Evolutionary conservation across 2,797 vertebrate genomes (phyloP), one percentile per base, ranked within the genome.

Genomic region (Rhyacichthys aspro): DNA sequence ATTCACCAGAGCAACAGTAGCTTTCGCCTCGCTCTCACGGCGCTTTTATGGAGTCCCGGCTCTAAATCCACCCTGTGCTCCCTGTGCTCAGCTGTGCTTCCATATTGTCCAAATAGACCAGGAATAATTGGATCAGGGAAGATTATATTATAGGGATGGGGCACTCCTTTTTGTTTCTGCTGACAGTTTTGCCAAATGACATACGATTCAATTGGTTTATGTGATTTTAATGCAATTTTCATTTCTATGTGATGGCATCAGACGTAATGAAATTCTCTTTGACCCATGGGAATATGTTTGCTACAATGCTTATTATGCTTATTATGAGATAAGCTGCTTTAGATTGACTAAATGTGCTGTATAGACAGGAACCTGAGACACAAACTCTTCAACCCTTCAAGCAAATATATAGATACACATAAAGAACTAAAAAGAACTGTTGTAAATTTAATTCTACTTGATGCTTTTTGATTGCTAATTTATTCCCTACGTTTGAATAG

Each of bases 51-150:
- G 73, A 70, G 60, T 55, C 71, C 47, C 57, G 43, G 36, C 79
- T 79, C 79, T 79, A 81, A 86, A 84, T 86, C 85, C 84, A 81
- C 80, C 72, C 74, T 72, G 70, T 14, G 72, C 67, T 78, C 43
- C 66, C 78, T 47, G 11, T 48, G 34, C 70, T 78, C 74, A 64
- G 76, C 74, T 66, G 49, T 64, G 78, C 71, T 71, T 76, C 72
- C 75, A 56, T 63, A 61, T 74, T 57, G 17, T 83, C 78, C 84
- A 87, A 83, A 85, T 67, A 82, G 72, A 71, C 67, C 80, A 77
- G 73, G 62, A 74, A 67, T 86, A 85, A 88, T 85, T 87, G 75
- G 79, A 86, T 87, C 70, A 70, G 78, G 75, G 81, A 82, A 72
- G 71, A 60, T 38, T 38, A 2, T 74, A 76, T 68, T 43, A 55